These are phyloP conservation scores for Scotopteryx bipunctaria DNA, from an alignment of 2,888 invertebrate genomes.

Conservation along the genomic window DNA sequence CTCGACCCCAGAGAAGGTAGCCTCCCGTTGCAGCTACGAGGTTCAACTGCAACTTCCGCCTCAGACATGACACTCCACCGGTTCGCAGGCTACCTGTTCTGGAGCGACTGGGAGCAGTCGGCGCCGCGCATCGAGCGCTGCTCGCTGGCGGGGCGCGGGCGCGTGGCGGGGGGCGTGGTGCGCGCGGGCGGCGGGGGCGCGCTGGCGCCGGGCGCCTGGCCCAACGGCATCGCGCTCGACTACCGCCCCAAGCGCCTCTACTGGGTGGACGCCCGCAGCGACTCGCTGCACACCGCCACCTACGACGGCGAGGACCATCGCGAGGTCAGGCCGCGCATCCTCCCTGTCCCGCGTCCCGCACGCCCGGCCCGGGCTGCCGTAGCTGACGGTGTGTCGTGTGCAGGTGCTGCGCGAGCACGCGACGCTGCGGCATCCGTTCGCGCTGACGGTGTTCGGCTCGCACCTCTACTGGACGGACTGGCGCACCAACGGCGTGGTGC, in stretches of 20 bases:
- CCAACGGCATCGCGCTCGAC: constrained; percentile 92
- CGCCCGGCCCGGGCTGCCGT: no score
- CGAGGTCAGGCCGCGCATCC: constrained; percentile 42
- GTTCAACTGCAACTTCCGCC: no score
- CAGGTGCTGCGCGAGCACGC: constrained; percentile 88
- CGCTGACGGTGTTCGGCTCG: constrained; percentile 92
- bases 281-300: constrained; percentile 92
- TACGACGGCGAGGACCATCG: constrained; percentile 91
- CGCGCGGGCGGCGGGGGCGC: constrained; percentile 80
- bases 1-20: constrained; percentile 89
- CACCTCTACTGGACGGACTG: constrained; percentile 98
- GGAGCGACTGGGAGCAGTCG: constrained; percentile 93
- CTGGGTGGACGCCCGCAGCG: constrained; percentile 92
- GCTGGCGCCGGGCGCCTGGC: constrained; percentile 88
- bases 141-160: constrained; percentile 88
- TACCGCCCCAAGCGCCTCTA: constrained; percentile 88
- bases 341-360: no score
- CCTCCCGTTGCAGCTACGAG: no score
- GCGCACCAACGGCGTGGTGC: constrained; percentile 92
- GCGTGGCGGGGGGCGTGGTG: constrained; percentile 80
- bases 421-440: constrained; percentile 93
- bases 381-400: neutral
- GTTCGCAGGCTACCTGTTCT: constrained; percentile 86
- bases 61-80: no score
- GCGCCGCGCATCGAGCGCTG: constrained; percentile 92